Conservation (phyloP, 2,797 vertebrate genomes). For the Manis crassicaudata region DNA sequence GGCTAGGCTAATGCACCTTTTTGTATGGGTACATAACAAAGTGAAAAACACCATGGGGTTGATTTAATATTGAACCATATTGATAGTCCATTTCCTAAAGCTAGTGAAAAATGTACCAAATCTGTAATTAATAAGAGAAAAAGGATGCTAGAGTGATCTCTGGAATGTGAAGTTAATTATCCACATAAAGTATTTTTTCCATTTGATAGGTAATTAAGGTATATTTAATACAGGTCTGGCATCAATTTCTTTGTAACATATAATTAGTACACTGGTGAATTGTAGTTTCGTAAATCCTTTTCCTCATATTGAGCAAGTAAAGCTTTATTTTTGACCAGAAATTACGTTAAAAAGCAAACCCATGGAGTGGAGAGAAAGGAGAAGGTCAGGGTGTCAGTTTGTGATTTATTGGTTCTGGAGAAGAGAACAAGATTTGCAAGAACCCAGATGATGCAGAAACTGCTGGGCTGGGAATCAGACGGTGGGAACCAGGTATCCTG, state of each 20-base stretch:
- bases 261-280: conserved; percentile 44
- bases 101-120: background rate
- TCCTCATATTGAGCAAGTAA: background rate
- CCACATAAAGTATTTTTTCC: background rate
- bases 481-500: background rate
- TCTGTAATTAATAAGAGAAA: conserved; percentile 31
- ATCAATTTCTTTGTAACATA: conserved; percentile 16
- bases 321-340: background rate
- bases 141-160: background rate
- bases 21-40: background rate
- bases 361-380: background rate
- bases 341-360: background rate
- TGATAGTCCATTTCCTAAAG: background rate
- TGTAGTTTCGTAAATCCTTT: conserved; percentile 22
- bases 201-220: conserved; percentile 48
- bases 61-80: conserved; percentile 12
- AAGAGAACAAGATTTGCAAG: background rate
- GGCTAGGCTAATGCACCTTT: background rate
- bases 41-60: background rate
- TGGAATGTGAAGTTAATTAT: conserved; percentile 9
- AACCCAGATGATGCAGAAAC: rapidly evolving
- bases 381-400: rapidly evolving
- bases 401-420: background rate
- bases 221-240: background rate
- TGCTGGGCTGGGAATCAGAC: background rate